A percentile compares a stretch with the other conserved stretches of the same genome.
phyloP scores from a whole-genome alignment of 2,797 vertebrate genomes.

The Schizothorax lantsangensis region DNA sequence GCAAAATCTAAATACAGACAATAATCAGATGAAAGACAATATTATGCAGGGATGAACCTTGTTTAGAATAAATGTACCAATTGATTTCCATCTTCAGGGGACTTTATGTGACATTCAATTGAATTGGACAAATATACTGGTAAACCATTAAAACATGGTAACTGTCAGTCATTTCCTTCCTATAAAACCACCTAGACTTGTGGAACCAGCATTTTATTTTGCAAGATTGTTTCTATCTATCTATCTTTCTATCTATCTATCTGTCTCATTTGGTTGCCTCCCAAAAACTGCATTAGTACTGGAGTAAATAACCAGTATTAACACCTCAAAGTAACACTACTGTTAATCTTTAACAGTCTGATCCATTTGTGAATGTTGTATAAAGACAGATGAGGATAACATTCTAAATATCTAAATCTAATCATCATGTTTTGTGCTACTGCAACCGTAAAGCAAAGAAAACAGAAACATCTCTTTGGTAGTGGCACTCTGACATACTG shows the following conservation, averaged over 20 bases:
- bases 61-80: background rate
- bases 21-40: background rate
- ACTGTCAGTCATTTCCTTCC: conserved; percentile 6
- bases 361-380: background rate
- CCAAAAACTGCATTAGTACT: background rate
- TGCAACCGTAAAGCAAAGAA: conserved; percentile 19
- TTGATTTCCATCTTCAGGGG: conserved; percentile 12
- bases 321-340: background rate
- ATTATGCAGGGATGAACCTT: background rate
- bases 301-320: background rate
- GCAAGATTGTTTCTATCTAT: background rate
- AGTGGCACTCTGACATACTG: conserved; percentile 3
- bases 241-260: background rate
- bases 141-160: conserved; percentile 52
- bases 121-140: background rate
- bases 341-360: background rate
- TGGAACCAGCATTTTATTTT: background rate
- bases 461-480: conserved; percentile 45
- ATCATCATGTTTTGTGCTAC: conserved; percentile 4
- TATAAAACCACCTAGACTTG: background rate
- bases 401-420: background rate
- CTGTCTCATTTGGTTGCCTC: background rate
- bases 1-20: background rate
- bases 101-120: background rate
- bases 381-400: conserved; percentile 8